Percentiles rank a stretch among this genome's conserved stretches.
Evolutionary conservation across 1,140 invertebrate species (phyloP).

Genomic region (Berghia stephanieae): DNA sequence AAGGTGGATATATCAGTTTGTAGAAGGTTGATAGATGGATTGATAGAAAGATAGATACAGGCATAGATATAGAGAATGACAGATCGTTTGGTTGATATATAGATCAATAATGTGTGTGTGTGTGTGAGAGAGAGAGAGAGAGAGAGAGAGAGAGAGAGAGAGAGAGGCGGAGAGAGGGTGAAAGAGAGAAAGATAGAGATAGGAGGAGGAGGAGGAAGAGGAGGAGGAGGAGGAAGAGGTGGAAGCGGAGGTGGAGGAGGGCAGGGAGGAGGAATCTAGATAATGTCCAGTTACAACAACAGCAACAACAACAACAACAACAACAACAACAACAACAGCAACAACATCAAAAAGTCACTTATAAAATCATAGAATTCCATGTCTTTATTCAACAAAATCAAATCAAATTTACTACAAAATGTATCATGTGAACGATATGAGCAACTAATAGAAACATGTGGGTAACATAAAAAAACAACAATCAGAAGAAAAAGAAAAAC

Average conservation of each 20-base stretch:
- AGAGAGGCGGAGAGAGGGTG: background rate
- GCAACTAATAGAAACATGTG: no score
- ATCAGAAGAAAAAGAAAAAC: no score
- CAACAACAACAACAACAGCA: no score
- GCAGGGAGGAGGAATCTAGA: background rate
- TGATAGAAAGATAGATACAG: background rate
- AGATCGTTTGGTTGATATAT: background rate
- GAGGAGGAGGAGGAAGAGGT: background rate
- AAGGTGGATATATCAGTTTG: background rate
- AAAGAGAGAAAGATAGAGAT: background rate
- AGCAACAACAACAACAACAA: no score
- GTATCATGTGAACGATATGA: no score
- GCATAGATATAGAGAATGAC: background rate
- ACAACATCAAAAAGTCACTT: no score
- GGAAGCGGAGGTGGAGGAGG: background rate
- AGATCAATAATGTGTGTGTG: background rate
- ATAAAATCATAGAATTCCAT: no score
- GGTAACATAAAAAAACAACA: no score
- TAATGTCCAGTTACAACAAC: no score
- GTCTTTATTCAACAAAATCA: no score
- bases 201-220: background rate
- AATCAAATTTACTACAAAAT: no score
- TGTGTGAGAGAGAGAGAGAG: background rate
- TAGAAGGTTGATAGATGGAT: conserved; percentile 34
- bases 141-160: background rate